Evolutionary conservation across 2,113 vertebrate genomes (phyloP).

Genomic region (Murina feae): DNA sequence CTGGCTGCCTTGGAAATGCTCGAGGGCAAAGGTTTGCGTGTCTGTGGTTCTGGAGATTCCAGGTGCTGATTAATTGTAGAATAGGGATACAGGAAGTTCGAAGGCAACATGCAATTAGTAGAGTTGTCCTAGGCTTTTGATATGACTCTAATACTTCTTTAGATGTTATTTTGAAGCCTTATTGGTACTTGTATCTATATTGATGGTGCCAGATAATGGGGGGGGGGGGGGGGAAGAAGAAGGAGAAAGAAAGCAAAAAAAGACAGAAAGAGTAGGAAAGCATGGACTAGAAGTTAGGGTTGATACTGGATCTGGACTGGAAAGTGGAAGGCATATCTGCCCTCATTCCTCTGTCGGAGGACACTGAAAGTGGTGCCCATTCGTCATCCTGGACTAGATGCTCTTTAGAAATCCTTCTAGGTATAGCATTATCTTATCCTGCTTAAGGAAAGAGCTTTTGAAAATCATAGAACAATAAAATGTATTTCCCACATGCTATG

Average conservation of each 20-base stretch:
- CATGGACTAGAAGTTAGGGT: background rate
- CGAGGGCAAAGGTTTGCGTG: background rate
- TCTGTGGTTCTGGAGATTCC: background rate
- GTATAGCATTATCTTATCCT: background rate
- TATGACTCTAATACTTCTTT: background rate
- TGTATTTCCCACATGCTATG: background rate
- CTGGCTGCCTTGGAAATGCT: background rate
- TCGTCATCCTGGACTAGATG: background rate
- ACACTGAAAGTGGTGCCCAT: background rate
- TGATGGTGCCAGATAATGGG: background rate
- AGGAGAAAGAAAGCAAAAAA: background rate
- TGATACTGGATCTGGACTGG: background rate
- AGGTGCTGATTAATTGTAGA: background rate
- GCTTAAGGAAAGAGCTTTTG: constrained; percentile 26
- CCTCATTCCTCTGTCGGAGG: background rate
- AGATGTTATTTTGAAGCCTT: background rate
- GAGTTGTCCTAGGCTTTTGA: background rate
- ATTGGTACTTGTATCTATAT: background rate
- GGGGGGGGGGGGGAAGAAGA: background rate
- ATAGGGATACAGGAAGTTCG: background rate
- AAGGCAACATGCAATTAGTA: background rate
- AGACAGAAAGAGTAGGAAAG: background rate
- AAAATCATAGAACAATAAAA: background rate
- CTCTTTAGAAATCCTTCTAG: constrained; percentile 6
- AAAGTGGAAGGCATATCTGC: background rate